Evolutionary conservation across 2,888 invertebrate genomes (phyloP), one percentile per base, ranked within the genome.

Genomic region (Dorcus parallelipipedus): DNA sequence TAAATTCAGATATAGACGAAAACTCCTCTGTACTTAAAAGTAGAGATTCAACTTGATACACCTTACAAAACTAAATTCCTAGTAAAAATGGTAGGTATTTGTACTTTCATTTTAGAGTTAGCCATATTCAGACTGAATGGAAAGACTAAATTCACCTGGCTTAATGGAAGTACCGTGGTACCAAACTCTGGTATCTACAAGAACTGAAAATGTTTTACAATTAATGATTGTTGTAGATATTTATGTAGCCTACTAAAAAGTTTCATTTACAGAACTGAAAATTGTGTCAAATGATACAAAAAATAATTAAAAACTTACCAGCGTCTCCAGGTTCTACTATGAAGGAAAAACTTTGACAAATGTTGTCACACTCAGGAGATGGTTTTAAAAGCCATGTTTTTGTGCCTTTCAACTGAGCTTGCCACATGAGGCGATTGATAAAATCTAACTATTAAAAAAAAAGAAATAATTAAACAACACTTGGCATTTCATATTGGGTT

Each of bases 91-190:
- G 20, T 20, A 20, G 20, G 2, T 20, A 20, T 20, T 20, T 20
- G 20, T 38, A 20, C 9, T 53, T 23, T 23, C 38, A n/a, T 43
- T 23, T 43, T 54, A 10, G 40, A 54, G 26, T 79, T 81, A 90
- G 68, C 95, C 95, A 79, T 95, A 95, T 76, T 95, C 95, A 0
- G 95, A 95, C 68, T 95, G 94, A 59, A 95, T 86, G 9, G 94
- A 93, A 45, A 95, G 81, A 66, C 94, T 93, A 69, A 95, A 88
- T 71, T 90, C 86, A 5, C 90, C 89, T 64, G 89, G 87, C 48
- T 89, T 85, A 57, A 95, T 90, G 66, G 83, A 86, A 40, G 95
- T 95, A 52, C 90, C 86, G 76, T 95, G 95, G 75, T 95, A 95
- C 95, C 95, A 96, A 61, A 91, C 84, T 67, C 95, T 86, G 0